These are phyloP conservation scores for Cuculus canorus DNA, from an alignment of 2,797 vertebrate genomes.

Conservation along the genomic window DNA sequence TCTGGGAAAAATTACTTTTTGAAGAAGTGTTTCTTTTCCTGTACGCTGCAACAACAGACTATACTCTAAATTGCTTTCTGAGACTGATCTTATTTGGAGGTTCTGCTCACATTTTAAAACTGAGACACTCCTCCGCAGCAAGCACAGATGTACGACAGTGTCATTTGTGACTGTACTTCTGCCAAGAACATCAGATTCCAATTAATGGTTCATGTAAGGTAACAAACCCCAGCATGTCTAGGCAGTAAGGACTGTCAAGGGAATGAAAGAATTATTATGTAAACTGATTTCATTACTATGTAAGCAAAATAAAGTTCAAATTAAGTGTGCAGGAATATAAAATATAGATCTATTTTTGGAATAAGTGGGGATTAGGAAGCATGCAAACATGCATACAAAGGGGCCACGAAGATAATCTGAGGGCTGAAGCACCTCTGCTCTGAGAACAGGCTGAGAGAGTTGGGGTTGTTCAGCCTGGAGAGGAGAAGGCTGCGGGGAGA, in stretches of 20 bases:
- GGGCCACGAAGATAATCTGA: too few relatives aligned
- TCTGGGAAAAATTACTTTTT: not conserved
- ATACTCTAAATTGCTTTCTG: not conserved
- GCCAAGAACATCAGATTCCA: conserved; percentile 76
- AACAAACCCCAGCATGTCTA: conserved; percentile 66
- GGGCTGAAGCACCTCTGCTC: too few relatives aligned
- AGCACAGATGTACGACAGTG: conserved; percentile 69
- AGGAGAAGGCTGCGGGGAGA: too few relatives aligned
- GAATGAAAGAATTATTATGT: conserved; percentile 58
- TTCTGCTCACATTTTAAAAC: conserved; percentile 32
- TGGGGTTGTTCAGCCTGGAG: too few relatives aligned
- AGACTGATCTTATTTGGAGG: not conserved
- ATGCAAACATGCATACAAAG: not conserved
- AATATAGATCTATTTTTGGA: conserved; percentile 54
- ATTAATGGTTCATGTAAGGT: conserved; percentile 78
- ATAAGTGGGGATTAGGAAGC: conserved; percentile 12
- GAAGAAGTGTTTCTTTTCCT: not conserved
- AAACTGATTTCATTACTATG: conserved; percentile 67
- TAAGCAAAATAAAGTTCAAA: conserved; percentile 68
- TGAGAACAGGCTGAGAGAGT: too few relatives aligned
- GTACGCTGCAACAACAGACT: not conserved
- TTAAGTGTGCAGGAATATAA: conserved; percentile 40
- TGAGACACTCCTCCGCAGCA: conserved; percentile 31
- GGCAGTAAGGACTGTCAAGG: conserved; percentile 59
- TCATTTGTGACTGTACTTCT: conserved; percentile 70